A percentile compares a stretch with the other conserved stretches of the same genome.
Conservation (phyloP, 2,888 invertebrate genomes). For the Abrostola tripartita region DNA sequence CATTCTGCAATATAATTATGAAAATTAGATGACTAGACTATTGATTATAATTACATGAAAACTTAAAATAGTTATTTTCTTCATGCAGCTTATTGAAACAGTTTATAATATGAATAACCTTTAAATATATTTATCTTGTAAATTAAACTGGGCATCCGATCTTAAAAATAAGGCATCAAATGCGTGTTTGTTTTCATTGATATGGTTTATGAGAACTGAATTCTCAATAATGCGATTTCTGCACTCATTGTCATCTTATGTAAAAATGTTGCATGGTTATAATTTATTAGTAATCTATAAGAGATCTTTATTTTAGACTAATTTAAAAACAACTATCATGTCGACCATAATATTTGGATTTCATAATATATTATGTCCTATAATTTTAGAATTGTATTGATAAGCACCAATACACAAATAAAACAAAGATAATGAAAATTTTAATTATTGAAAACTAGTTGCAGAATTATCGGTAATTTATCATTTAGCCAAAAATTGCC, state of each 20-base stretch:
- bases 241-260: slow-evolving; percentile 26
- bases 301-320: slow-evolving; percentile 19
- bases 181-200: slow-evolving; percentile 63
- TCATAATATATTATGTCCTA: background rate
- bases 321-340: background rate
- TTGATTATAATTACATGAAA: background rate
- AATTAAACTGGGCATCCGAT: slow-evolving; percentile 26
- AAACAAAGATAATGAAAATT: background rate
- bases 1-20: background rate
- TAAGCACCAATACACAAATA: slow-evolving; percentile 17
- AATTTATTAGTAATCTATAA: slow-evolving; percentile 10
- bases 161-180: slow-evolving; percentile 71
- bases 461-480: slow-evolving; percentile 63
- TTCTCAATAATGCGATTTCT: slow-evolving; percentile 68
- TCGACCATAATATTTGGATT: background rate
- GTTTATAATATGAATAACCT: too few species aligned
- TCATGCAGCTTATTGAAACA: too few species aligned
- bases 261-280: slow-evolving; percentile 31
- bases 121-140: slow-evolving; percentile 14
- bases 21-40: background rate
- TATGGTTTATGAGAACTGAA: slow-evolving; percentile 71
- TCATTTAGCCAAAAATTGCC: slow-evolving; percentile 86
- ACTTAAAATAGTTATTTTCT: background rate
- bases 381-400: slow-evolving; percentile 1
- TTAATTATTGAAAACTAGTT: slow-evolving; percentile 4